Percentiles rank a stretch among this genome's conserved stretches.
Conservation (phyloP, 2,113 vertebrate genomes). For the Thryonomys swinderianus region DNA sequence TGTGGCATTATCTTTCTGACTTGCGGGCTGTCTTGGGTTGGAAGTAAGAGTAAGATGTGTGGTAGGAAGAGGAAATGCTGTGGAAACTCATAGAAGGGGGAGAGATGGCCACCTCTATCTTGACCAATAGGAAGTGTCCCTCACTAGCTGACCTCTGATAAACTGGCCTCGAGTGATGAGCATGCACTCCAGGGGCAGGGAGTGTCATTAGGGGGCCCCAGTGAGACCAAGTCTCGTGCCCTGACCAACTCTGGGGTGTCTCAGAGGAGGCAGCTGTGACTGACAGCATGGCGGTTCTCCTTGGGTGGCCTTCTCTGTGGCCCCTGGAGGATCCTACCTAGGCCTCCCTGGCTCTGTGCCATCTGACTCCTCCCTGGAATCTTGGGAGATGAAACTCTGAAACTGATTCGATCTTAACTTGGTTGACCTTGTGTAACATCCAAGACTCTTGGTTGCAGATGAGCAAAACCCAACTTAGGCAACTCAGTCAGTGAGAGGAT, state of each 20-base stretch:
- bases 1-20: neutral
- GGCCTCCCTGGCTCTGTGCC: neutral
- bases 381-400: neutral
- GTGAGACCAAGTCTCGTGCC: neutral
- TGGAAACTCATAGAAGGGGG: neutral
- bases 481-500: neutral
- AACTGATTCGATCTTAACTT: neutral
- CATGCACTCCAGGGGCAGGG: neutral
- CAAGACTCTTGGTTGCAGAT: neutral
- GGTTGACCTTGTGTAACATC: neutral
- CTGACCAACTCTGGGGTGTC: neutral
- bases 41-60: neutral
- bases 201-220: fast-evolving
- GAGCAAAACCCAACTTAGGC: neutral
- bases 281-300: neutral
- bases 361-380: neutral
- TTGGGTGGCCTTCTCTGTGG: neutral
- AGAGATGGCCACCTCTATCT: neutral
- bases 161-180: neutral
- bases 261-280: neutral
- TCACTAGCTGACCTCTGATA: neutral
- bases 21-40: neutral
- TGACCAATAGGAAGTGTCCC: neutral
- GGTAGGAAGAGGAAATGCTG: too few species aligned
- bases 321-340: too few species aligned